Conservation (phyloP, 37 sponge, comb jelly and placozoan species). For the Mnemiopsis leidyi region DNA sequence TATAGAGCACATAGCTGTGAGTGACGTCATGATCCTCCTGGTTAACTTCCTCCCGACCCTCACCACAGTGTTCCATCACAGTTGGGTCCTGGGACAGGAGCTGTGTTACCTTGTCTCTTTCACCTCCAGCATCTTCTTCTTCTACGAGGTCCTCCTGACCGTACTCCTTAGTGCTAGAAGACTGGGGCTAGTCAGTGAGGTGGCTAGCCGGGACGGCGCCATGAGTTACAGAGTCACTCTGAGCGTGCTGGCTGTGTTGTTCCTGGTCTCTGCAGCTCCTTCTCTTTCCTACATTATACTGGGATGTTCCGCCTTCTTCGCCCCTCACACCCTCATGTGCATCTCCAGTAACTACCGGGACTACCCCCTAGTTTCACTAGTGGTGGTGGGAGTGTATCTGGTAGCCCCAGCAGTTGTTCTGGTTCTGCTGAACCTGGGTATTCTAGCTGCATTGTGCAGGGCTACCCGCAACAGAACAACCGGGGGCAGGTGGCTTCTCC, state of each 20-base stretch:
- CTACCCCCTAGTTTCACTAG: not conserved
- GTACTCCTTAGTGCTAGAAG: not conserved
- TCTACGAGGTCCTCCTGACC: not conserved
- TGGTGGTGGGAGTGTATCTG: not conserved
- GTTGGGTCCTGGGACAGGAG: not conserved
- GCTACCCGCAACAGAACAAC: not conserved
- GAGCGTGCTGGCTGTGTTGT: not conserved
- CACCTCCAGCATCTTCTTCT: not conserved
- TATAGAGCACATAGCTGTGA: not conserved
- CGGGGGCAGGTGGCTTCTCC: not conserved
- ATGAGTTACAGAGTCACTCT: not conserved
- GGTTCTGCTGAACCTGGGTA: not conserved
- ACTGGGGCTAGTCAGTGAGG: not conserved
- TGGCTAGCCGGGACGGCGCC: not conserved
- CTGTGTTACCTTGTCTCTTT: not conserved
- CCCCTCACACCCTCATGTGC: not conserved
- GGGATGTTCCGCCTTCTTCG: not conserved
- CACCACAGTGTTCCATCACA: not conserved
- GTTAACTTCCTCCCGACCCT: not conserved
- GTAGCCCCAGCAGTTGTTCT: not conserved
- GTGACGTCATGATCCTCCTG: not conserved
- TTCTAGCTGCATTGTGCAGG: not conserved
- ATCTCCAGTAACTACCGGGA: not conserved
- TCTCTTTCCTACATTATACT: not conserved
- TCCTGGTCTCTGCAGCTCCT: not conserved